Conservation (phyloP, 2,797 vertebrate species). For the Peromyscus attwateri region DNA sequence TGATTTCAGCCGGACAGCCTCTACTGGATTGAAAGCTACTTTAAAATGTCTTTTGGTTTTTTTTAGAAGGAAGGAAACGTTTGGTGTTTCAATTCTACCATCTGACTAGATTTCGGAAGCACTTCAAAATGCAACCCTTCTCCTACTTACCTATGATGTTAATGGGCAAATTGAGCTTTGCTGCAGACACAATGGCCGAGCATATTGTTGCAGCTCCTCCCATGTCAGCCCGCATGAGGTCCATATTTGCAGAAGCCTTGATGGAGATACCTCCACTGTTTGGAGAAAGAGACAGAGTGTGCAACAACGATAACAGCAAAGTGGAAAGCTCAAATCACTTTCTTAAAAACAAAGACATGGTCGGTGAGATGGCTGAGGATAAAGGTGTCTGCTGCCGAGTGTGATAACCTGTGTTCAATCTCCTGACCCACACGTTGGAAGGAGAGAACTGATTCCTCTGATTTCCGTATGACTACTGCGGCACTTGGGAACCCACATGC, state of each 20-base stretch:
- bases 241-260: slow-evolving; percentile 96
- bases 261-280: slow-evolving; percentile 97
- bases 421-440: not conserved
- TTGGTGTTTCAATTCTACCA: not conserved
- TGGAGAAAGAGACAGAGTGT: not conserved
- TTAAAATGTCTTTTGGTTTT: slow-evolving; percentile 6
- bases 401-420: no score
- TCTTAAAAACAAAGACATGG: not conserved
- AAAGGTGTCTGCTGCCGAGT: not conserved
- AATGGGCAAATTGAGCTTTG: slow-evolving; percentile 93
- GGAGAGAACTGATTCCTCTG: not conserved
- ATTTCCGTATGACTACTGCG: not conserved
- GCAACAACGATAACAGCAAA: not conserved
- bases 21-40: not conserved
- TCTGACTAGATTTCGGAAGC: rapidly evolving
- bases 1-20: not conserved
- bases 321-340: not conserved
- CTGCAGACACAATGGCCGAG: slow-evolving; percentile 95
- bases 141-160: slow-evolving; percentile 94
- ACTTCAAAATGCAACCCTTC: rapidly evolving
- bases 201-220: slow-evolving; percentile 97
- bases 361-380: not conserved
- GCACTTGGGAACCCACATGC: not conserved
- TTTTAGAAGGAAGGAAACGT: not conserved
- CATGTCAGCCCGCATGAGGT: slow-evolving; percentile 98